Evolutionary conservation across 1,140 invertebrate species (phyloP).

Genomic region (Bombus breviceps): DNA sequence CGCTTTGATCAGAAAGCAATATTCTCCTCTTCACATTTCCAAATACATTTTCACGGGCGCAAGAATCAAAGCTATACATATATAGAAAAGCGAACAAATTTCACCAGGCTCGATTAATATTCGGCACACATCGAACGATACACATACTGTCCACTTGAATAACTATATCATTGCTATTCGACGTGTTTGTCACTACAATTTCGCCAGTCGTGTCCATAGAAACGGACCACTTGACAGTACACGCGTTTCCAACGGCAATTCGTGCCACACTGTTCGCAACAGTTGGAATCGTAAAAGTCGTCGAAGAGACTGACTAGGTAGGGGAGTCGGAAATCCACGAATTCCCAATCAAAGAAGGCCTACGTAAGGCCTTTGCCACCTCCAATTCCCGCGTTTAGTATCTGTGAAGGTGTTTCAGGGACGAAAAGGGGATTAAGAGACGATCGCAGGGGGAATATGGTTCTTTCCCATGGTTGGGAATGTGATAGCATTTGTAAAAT

Average conservation of each 20-base stretch:
- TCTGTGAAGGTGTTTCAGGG: not conserved
- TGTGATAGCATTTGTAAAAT: not conserved
- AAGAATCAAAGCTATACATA: not conserved
- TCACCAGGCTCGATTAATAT: not conserved
- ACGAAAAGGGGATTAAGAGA: not conserved
- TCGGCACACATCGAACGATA: not conserved
- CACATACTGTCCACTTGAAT: not conserved
- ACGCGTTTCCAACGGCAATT: slow-evolving; percentile 15
- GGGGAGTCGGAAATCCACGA: not conserved
- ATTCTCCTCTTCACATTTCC: not conserved
- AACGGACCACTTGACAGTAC: not conserved
- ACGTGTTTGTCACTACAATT: not conserved
- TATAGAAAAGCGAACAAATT: not conserved
- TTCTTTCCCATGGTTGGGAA: no score
- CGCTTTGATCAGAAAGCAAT: not conserved
- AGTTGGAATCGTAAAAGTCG: slow-evolving; percentile 7
- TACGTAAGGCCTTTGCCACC: not conserved
- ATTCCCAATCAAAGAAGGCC: slow-evolving; percentile 18
- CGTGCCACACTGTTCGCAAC: slow-evolving; percentile 4
- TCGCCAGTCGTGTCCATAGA: not conserved
- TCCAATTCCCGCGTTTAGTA: not conserved
- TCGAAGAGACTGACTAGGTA: not conserved
- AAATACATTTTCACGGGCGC: not conserved
- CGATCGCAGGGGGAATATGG: no score
- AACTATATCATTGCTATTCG: slow-evolving; percentile 1